These are phyloP conservation scores for Cheilinus undulatus DNA, from an alignment of 2,113 vertebrate genomes.

Conservation along the genomic window DNA sequence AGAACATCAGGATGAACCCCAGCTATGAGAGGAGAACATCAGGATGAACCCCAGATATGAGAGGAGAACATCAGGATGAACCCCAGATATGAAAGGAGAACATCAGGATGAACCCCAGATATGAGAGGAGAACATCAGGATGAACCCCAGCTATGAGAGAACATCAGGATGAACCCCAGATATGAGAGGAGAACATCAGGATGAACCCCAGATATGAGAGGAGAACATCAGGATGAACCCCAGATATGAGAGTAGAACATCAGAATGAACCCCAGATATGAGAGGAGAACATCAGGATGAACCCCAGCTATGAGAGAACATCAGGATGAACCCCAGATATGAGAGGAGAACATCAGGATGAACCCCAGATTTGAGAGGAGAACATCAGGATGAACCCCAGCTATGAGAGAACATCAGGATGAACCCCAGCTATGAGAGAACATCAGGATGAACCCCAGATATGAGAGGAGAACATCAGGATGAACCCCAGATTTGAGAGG, in stretches of 20 bases:
- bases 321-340: background rate
- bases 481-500: slow-evolving; percentile 19
- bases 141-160: background rate
- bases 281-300: slow-evolving; percentile 15
- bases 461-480: slow-evolving; percentile 19
- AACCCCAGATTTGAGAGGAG: too few species aligned
- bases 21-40: slow-evolving; percentile 11
- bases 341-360: too few species aligned
- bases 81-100: too few species aligned
- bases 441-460: too few species aligned
- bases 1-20: slow-evolving; percentile 23
- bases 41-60: background rate
- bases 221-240: background rate
- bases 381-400: slow-evolving; percentile 22
- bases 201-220: slow-evolving; percentile 19
- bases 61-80: too few species aligned
- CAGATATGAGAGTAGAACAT: background rate
- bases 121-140: background rate
- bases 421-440: background rate
- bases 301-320: slow-evolving; percentile 23
- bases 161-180: too few species aligned
- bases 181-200: slow-evolving; percentile 20
- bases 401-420: slow-evolving; percentile 7
- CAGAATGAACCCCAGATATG: too few species aligned
- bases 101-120: slow-evolving; percentile 22